These are phyloP conservation scores for Iguana delicatissima DNA, from an alignment of 2,797 vertebrate species.

Conservation along the genomic window DNA sequence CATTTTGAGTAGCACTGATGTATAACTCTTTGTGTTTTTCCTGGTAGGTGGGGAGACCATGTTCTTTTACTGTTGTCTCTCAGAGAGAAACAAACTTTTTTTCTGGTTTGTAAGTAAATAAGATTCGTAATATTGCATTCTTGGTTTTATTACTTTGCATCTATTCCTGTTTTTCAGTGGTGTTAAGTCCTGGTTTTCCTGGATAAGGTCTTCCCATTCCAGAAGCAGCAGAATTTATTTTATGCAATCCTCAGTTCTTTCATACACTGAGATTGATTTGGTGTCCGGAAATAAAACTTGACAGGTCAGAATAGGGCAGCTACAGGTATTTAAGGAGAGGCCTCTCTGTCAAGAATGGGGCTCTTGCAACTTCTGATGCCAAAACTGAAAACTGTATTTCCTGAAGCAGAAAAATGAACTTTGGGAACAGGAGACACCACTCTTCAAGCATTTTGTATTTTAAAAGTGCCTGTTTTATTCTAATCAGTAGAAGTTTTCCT, in stretches of 20 bases:
- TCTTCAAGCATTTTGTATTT: slow-evolving; percentile 62
- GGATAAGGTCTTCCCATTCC: accelerated
- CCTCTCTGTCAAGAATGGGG: slow-evolving; percentile 53
- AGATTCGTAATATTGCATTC: neutral
- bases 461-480: slow-evolving; percentile 49
- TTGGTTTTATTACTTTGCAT: slow-evolving; percentile 1
- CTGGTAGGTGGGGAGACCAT: neutral
- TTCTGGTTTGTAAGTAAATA: neutral
- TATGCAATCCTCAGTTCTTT: neutral
- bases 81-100: neutral
- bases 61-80: neutral
- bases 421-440: slow-evolving; percentile 74
- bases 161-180: neutral
- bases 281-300: slow-evolving; percentile 65
- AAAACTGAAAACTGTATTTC: slow-evolving; percentile 72
- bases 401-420: slow-evolving; percentile 77
- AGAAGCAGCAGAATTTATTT: neutral
- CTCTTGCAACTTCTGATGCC: slow-evolving; percentile 66
- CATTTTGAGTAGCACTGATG: neutral
- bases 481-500: slow-evolving; percentile 75
- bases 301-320: slow-evolving; percentile 60
- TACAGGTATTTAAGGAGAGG: slow-evolving; percentile 70
- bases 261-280: slow-evolving; percentile 5
- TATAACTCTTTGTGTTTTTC: neutral
- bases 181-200: neutral